Evolutionary conservation across 64 coral and sea anemone species (phyloP).

Genomic region (Montipora sp.): DNA sequence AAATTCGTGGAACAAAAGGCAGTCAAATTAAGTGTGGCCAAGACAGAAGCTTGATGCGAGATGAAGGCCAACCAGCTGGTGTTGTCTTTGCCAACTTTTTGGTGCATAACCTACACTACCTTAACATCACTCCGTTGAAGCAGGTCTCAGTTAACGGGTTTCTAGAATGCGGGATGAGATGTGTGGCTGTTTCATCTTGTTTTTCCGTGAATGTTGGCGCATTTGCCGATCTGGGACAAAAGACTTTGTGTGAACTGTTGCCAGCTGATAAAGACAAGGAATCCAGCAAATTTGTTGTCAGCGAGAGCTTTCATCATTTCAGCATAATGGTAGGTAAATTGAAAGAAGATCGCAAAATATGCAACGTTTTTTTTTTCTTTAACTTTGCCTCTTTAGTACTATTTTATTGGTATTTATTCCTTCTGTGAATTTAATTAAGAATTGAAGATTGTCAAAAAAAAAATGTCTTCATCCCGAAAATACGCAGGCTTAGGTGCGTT

Average conservation of each 20-base stretch:
- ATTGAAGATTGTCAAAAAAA: too few relatives aligned
- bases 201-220: neutral
- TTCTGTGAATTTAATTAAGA: too few relatives aligned
- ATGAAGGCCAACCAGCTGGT: neutral
- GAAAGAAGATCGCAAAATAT: too few relatives aligned
- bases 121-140: neutral
- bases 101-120: neutral
- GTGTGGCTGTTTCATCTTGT: neutral
- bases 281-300: neutral
- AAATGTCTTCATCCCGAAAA: too few relatives aligned
- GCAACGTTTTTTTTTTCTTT: too few relatives aligned
- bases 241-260: conserved; percentile 1
- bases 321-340: neutral
- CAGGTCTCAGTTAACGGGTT: neutral
- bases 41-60: neutral
- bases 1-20: neutral
- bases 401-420: too few relatives aligned
- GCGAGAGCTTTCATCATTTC: neutral
- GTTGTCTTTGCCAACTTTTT: neutral
- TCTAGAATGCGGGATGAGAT: neutral
- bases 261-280: conserved; percentile 8
- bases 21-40: neutral
- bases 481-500: too few relatives aligned
- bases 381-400: too few relatives aligned
- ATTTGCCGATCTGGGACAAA: neutral